Percentiles rank a stretch among this genome's conserved stretches.
These are phyloP conservation scores for Ondatra zibethicus DNA, from an alignment of 2,113 vertebrate genomes.

Conservation along the genomic window DNA sequence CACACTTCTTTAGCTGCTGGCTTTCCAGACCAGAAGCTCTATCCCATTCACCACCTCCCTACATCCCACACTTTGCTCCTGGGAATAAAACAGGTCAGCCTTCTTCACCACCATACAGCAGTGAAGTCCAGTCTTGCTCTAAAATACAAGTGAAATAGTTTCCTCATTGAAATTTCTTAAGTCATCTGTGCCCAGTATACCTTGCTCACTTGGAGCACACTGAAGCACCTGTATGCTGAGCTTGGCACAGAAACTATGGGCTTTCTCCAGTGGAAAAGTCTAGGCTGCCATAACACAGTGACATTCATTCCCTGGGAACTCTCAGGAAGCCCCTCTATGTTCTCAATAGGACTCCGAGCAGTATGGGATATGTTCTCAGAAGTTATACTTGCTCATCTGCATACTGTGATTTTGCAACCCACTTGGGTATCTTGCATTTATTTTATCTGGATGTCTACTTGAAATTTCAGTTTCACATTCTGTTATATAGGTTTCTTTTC, in stretches of 20 bases:
- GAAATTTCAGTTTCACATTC: constrained; percentile 61
- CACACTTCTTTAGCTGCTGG: not conserved
- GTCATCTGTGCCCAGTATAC: not conserved
- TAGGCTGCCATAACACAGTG: not conserved
- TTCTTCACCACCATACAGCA: not conserved
- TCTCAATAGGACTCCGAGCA: not conserved
- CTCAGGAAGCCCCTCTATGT: not conserved
- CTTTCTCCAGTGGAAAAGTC: not conserved
- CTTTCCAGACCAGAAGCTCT: not conserved
- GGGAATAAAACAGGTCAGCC: not conserved
- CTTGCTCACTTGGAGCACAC: not conserved
- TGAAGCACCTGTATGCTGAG: not conserved
- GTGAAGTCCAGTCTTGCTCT: not conserved
- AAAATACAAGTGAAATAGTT: not conserved
- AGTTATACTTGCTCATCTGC: constrained; percentile 10
- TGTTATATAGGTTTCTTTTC: constrained; percentile 67
- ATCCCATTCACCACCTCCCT: not conserved
- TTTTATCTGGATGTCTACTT: constrained; percentile 52
- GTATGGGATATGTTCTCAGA: not conserved
- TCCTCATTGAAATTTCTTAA: not conserved
- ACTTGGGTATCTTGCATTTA: constrained; percentile 44
- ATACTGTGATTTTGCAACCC: constrained; percentile 34
- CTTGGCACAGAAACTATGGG: not conserved
- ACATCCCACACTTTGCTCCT: not conserved
- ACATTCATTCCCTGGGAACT: not conserved